Base-by-base conservation (phyloP, 2,888 invertebrate genomes). In the Coremacera marginata region DNA sequence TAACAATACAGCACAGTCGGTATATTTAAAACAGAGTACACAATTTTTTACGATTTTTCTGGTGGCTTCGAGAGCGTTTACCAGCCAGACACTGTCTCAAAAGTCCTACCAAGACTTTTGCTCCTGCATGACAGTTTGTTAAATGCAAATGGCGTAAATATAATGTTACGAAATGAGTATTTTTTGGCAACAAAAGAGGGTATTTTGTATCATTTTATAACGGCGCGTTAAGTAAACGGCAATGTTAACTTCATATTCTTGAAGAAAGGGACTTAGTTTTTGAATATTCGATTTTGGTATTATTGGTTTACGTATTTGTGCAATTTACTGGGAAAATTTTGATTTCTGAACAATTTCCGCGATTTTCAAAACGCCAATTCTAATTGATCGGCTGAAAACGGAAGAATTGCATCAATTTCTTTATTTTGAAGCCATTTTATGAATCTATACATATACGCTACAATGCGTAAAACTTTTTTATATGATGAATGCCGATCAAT, bases 131-230 rank as follows among this genome's bases (percentile, higher is more conserved):
- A 62, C 5, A 62, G 7, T 62, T 62, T 2, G 62, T 25, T 5
- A 62, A 27, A 62, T 62, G 16, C 5, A 62, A 27, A 27, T 62
- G 11, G 2, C 3, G 3, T 8, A 62, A 11, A 7, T 19, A 62
- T 14, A 62, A 19, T 7, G 5, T 5, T 2, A 22, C 3, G 7
- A 62, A 62, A 3, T 7, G 27, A 2, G 25, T 5, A 62, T 62
- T 62, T 62, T 62, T 62, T 25, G 62, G 62, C 2, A 19, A 25
- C 14, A 73, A 16, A 2, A 73, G 14, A 5, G 73, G 73, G 60
- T 19, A 73, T 62, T 73, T 60, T 11, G 62, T 7, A 9, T 73
- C 62, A 62, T 73, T 60, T n/a, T 52, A 22, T 31, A 73, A 44
- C 25, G 60, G 16, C 16, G 62, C 5, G 37, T 73, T 73, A n/a